Evolutionary conservation across 92 coral and sea anemone species (phyloP).

Genomic region (Isaurus tuberculatus): DNA sequence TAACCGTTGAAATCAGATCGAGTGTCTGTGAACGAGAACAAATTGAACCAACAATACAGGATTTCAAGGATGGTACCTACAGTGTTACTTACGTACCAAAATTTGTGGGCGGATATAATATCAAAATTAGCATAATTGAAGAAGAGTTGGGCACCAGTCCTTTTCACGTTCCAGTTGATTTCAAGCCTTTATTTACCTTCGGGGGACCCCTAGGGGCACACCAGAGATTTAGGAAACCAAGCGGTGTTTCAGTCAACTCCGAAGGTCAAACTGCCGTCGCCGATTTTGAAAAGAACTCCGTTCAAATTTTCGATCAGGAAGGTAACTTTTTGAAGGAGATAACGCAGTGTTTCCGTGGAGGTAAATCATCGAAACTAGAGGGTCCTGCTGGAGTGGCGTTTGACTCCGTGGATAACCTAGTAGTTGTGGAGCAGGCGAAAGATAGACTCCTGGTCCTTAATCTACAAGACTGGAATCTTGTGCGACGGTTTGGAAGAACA

Average conservation of each 20-base stretch:
- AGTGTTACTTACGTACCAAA: slow-evolving; percentile 22
- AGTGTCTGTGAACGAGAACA: slow-evolving; percentile 4
- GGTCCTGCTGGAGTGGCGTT: slow-evolving; percentile 42
- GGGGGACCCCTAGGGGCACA: slow-evolving; percentile 39
- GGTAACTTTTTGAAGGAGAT: slow-evolving; percentile 39
- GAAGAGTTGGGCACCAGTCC: slow-evolving; percentile 23
- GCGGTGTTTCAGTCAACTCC: slow-evolving; percentile 28
- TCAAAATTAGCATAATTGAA: slow-evolving; percentile 5
- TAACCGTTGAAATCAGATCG: slow-evolving; percentile 35
- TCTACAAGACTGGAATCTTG: slow-evolving; percentile 31
- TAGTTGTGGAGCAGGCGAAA: slow-evolving; percentile 38
- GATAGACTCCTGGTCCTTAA: slow-evolving; percentile 30
- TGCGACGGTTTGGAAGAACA: slow-evolving; percentile 33
- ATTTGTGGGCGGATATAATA: slow-evolving; percentile 23
- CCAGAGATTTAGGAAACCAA: slow-evolving; percentile 31
- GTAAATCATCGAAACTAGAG: slow-evolving; percentile 10
- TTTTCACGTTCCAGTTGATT: slow-evolving; percentile 31
- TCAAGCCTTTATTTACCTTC: slow-evolving; percentile 30
- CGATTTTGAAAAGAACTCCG: slow-evolving; percentile 35
- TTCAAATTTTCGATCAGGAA: slow-evolving; percentile 23
- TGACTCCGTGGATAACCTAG: slow-evolving; percentile 20
- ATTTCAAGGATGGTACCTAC: slow-evolving; percentile 33
- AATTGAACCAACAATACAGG: slow-evolving; percentile 26
- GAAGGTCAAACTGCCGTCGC: slow-evolving; percentile 33
- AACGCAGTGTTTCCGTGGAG: slow-evolving; percentile 30